These are phyloP conservation scores for Odocoileus virginianus DNA, from an alignment of 2,113 vertebrate species.

Conservation along the genomic window DNA sequence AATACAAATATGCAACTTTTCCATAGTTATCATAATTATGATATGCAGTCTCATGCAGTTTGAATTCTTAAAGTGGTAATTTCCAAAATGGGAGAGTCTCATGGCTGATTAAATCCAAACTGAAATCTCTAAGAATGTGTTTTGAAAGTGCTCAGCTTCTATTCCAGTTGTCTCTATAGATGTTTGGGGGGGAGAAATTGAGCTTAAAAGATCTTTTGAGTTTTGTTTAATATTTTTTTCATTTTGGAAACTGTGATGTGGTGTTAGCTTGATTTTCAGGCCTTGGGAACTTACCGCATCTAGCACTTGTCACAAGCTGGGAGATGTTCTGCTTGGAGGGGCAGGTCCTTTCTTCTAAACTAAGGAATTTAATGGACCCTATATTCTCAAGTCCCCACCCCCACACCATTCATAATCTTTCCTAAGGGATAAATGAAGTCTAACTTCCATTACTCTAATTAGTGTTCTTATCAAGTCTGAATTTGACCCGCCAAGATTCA, in stretches of 20 bases:
- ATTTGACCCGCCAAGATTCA: neutral
- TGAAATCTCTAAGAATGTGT: neutral
- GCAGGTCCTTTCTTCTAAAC: neutral
- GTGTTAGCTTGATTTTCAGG: neutral
- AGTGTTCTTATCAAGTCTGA: constrained; percentile 22
- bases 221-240: neutral
- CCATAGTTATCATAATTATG: neutral
- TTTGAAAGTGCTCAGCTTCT: neutral
- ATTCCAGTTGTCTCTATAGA: neutral
- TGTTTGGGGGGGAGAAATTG: neutral
- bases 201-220: neutral
- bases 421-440: neutral
- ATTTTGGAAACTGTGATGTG: neutral
- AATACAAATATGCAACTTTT: neutral
- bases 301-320: neutral
- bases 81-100: neutral
- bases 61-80: neutral
- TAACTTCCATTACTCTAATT: neutral
- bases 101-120: neutral
- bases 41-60: neutral
- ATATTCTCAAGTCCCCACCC: neutral
- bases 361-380: neutral
- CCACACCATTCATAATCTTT: neutral
- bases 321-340: neutral
- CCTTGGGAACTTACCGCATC: neutral